Base-by-base conservation (phyloP, 2,888 invertebrate species). In the Ecdyonurus torrentis region DNA sequence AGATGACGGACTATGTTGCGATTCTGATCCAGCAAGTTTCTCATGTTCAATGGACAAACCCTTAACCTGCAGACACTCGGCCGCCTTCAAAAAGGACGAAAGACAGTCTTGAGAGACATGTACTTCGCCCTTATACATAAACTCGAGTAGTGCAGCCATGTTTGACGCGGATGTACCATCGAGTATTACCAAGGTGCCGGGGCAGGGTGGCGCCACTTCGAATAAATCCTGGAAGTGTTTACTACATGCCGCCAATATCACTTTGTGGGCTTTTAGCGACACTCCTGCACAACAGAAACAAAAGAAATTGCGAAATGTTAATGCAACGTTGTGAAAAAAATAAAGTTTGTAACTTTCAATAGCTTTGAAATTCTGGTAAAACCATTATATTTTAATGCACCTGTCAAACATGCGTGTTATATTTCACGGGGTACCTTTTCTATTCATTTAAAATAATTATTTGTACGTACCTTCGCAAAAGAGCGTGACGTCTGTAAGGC, bases 121-220 rank as follows among this genome's bases (percentile, higher is more conserved):
- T 70, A 92, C 92, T 77, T 92, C 92, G 65, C 92, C 92, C 75
- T 91, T 91, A 80, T 92, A 92, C 92, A 92, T 92, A 76, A 92
- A 92, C 77, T 92, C 91, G 68, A 92, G 81, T 68, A 92, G 81
- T 59, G 91, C 91, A 68, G 90, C 87, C 90, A 92, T 91, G 76
- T 92, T 91, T 73, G 88, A 86, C 65, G 91, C 90, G 69, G 88
- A 85, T 69, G 91, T 92, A 68, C 91, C 91, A 76, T 92, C 91
- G 75, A 92, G 79, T 73, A 92, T 91, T 72, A 92, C 90, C 22
- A 70, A 68, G 72, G 91, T 84, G 67, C 85, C 83, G 68, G 84
- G 84, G 66, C 63, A 63, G 61, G 85, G 81, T 64, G 91, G 90
- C 69, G 91, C 90, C 68, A 87, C 85, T 79, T 91, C 91, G 77